phyloP scores from a whole-genome alignment of 2,797 vertebrate species.

The Apodemus agrarius region DNA sequence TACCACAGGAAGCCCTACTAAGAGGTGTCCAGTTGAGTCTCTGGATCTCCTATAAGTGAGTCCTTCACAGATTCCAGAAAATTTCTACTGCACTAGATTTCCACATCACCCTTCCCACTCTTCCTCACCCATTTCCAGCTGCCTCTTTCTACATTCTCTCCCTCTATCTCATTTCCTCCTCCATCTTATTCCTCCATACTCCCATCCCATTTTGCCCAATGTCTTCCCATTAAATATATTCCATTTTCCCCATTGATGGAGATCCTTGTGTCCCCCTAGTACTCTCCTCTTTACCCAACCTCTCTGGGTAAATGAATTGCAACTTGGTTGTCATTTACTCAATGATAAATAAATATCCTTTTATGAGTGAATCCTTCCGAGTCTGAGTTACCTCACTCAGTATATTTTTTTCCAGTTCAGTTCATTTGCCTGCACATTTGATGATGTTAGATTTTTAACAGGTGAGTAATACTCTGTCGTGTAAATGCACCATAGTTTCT shows the following conservation, averaged over 20 bases:
- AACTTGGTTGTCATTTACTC: background rate
- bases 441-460: background rate
- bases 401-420: background rate
- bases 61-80: background rate
- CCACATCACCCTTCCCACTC: background rate
- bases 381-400: background rate
- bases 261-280: background rate
- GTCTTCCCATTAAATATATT: background rate
- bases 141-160: background rate
- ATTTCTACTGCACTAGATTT: background rate
- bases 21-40: background rate
- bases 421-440: background rate
- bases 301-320: background rate
- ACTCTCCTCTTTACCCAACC: background rate
- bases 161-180: background rate
- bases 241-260: background rate
- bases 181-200: background rate
- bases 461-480: too few relatives aligned
- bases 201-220: background rate
- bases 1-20: background rate
- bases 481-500: background rate
- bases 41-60: background rate
- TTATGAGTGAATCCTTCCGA: background rate
- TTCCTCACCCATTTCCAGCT: background rate
- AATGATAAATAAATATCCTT: background rate